Evolutionary conservation across 2,113 vertebrate species (phyloP), one percentile per base, ranked within the genome.

Genomic region (Struthio camelus): DNA sequence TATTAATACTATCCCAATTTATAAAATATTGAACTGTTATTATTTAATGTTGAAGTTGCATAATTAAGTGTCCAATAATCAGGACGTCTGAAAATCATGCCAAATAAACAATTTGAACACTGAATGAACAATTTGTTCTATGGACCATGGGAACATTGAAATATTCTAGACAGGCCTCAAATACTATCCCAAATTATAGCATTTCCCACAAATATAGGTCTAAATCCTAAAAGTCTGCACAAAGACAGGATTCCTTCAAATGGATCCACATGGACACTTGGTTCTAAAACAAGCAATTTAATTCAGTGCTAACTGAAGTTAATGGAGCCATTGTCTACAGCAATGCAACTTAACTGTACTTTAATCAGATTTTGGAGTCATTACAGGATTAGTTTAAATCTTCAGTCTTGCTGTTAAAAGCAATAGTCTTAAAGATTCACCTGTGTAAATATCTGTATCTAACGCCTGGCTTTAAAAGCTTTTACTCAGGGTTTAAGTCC

Each of bases 21-120:
- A 46, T 53, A 40, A 93, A 96, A 91, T 89, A 89, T 56, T 89
- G 66, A 93, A 67, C 13, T 92, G 19, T 71, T 50, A 19, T 80
- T 92, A 61, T 61, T 94, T 91, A 61, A 80, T 51, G 14, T 24
- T 79, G 46, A 92, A 89, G 34, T 67, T 87, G 38, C 5, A 1
- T 53, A 87, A 75, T 48, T 72, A 80, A 17, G 23, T 4, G 1
- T 80, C 77, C 51, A 67, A 71, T 42, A 93, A 78, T 71, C 54
- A 38, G 17, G 46, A 84, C 40, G 86, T 27, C 15, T 85, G 61
- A 89, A 91, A 83, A n/a, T 93, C 59, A 58, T 11, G 12, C 40
- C 56, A 40, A 86, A 71, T 48, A 48, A 17, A 62, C 32, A 85
- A 62, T 50, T 80, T 67, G 27, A 87, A 91, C 53, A 27, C 28